A percentile compares a stretch with the other conserved stretches of the same genome.
phyloP scores from a whole-genome alignment of 2,888 invertebrate species.

The Phanerotoma sp. region DNA sequence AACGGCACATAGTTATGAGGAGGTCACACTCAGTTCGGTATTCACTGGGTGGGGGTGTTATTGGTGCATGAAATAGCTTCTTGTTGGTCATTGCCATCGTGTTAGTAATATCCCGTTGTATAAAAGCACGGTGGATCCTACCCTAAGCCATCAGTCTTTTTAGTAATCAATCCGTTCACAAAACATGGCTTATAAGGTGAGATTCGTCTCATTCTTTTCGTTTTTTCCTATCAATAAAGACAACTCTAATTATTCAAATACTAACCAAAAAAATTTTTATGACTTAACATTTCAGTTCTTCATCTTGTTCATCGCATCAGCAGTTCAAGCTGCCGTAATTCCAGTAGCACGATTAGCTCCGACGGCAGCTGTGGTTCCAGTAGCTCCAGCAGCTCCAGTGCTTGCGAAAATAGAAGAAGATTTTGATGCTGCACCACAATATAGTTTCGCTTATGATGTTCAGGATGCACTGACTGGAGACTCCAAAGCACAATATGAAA shows the following conservation, averaged over 20 bases:
- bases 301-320: slow-evolving; percentile 52
- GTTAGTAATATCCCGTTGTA: slow-evolving; percentile 40
- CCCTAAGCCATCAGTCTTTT: slow-evolving; percentile 49
- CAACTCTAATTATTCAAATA: background rate
- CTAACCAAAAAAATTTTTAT: background rate
- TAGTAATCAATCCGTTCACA: slow-evolving; percentile 41
- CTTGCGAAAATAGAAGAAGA: slow-evolving; percentile 45
- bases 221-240: background rate
- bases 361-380: slow-evolving; percentile 20
- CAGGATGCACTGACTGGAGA: slow-evolving; percentile 50
- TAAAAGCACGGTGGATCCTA: slow-evolving; percentile 46
- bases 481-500: slow-evolving; percentile 51
- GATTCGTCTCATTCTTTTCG: slow-evolving; percentile 7
- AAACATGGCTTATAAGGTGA: slow-evolving; percentile 50
- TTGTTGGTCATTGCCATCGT: slow-evolving; percentile 36
- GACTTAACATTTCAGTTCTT: slow-evolving; percentile 43
- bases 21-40: slow-evolving; percentile 36
- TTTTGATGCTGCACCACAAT: slow-evolving; percentile 47
- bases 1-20: slow-evolving; percentile 39
- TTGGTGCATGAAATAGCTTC: slow-evolving; percentile 34
- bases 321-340: slow-evolving; percentile 58
- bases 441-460: slow-evolving; percentile 51
- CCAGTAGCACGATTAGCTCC: slow-evolving; percentile 40
- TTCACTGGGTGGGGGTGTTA: slow-evolving; percentile 35
- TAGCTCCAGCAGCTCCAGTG: slow-evolving; percentile 28